Base-by-base conservation (phyloP, 2,797 vertebrate species). In the Tauraco hartlaubi region DNA sequence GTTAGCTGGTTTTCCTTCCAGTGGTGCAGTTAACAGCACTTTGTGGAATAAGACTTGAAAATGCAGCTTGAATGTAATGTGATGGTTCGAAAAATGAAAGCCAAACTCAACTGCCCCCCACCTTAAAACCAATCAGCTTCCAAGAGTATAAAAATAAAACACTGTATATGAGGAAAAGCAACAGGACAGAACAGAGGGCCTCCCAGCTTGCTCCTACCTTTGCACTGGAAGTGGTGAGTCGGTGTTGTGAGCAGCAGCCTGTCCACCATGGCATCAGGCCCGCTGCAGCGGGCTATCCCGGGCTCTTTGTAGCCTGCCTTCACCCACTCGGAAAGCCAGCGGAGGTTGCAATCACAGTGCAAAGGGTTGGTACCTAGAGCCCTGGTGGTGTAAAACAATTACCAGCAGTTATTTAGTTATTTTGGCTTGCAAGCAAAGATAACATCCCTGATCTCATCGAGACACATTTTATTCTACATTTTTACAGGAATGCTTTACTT, bases 241-340 rank as follows among this genome's bases (percentile, higher is more conserved):
- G 99, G 99, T 0, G 99, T 99, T 63, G 99, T 99, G 89, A 99
- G 99, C 95, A 99, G 98, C 18, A 99, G 98, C 72, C 99, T 98
- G 98, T 99, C 99, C 2, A 98, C 98, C 99, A 99, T 99, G 97
- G 99, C 97, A 1, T 99, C 98, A 3, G 99, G 99, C 84, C 99
- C 99, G 3, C 98, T 99, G 94, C 99, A 99, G 66, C 99, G 99
- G 62, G 99, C 99, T 12, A 99, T 99, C n/a, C 99, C 99, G 0
- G 99, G 99, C 94, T 99, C 99, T 95, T 99, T 99, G 95, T 99
- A 99, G 0, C 99, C 99, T 0, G 99, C 99, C 96, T 99, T 99
- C 66, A 99, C 99, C 99, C 99, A 99, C 97, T 99, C 99, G 1
- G 99, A 99, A 41, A 99, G 98, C 99, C 99, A 99, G 71, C 99